Percentiles rank a stretch among this genome's conserved stretches.
phyloP scores from a whole-genome alignment of 2,113 vertebrate species.

The Takifugu flavidus region DNA sequence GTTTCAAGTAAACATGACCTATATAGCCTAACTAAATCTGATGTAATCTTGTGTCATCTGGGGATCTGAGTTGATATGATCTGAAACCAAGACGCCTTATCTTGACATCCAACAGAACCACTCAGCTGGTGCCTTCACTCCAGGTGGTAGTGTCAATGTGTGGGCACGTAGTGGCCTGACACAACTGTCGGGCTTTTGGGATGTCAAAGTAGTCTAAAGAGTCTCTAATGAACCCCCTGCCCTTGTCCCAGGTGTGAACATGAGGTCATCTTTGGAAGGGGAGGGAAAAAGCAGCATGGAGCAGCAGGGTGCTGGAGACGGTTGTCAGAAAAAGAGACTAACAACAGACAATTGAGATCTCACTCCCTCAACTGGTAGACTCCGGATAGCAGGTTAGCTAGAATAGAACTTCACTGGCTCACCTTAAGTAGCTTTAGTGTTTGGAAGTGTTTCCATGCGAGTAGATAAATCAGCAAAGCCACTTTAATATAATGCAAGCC shows the following conservation, averaged over 20 bases:
- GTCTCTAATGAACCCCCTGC: constrained; percentile 30
- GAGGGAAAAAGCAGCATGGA: constrained; percentile 40
- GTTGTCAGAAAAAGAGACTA: constrained; percentile 36
- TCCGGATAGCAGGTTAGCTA: constrained; percentile 11
- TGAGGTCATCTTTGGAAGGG: constrained; percentile 51
- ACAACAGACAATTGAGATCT: constrained; percentile 9
- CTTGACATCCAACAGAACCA: constrained; percentile 49
- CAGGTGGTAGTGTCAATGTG: constrained; percentile 50
- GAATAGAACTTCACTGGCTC: constrained; percentile 4
- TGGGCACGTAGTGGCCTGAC: constrained; percentile 21
- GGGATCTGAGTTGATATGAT: constrained; percentile 13
- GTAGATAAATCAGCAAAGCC: too few relatives aligned
- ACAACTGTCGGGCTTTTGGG: constrained; percentile 27
- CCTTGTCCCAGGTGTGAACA: constrained; percentile 54
- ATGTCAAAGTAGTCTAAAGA: constrained; percentile 17
- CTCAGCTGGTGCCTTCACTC: constrained; percentile 46
- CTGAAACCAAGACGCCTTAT: constrained; percentile 39
- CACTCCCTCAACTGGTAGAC: constrained; percentile 30
- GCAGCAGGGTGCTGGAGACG: constrained; percentile 69
- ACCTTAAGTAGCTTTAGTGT: background rate
- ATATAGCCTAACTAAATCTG: constrained; percentile 10
- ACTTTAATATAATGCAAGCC: background rate
- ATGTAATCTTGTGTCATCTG: constrained; percentile 34
- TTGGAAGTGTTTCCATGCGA: too few relatives aligned
- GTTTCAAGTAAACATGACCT: constrained; percentile 12